Evolutionary conservation across 2,888 invertebrate genomes (phyloP), one percentile per base, ranked within the genome.

Genomic region (Yponomeuta cagnagella): DNA sequence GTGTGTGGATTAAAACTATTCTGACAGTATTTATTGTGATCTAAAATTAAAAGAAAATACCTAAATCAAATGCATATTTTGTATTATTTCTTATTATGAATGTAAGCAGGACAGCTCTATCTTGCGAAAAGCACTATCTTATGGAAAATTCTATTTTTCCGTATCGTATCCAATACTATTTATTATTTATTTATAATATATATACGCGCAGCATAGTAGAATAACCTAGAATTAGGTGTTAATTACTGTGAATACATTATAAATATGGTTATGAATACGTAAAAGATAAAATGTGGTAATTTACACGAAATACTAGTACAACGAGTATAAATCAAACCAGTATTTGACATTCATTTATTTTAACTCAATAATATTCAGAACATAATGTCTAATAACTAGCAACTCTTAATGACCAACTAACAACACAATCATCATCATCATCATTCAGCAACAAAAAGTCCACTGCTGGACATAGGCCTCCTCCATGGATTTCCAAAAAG

Each of bases 21-120:
- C 48, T 70, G 71, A 71, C 71, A 70, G 72, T 87, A 87, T 88
- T 87, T 88, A 87, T 88, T 87, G 84, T 86, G 86, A 86, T 84
- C 75, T 74, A 76, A 78, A 78, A 80, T 83, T 80, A 82, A 77
- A 82, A 58, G 15, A 58, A 15, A 58, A 58, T 15, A 58, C 52
- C 4, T 58, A 58, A 23, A 58, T 58, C 52, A 15, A 15, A 58
- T 15, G 52, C 12, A 52, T 8, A 8, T 58, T 58, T 58, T 15
- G 52, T 58, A 15, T 58, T 58, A 15, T 58, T 58, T 5, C 15
- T 15, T 43, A 43, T 8, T 8, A 74, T 75, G 70, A 73, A 63
- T 63, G 23, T 23, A 63, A 63, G 33, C 65, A 10, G 2, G 10
- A 10, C 33, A n/a, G 33, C 33, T 63, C 15, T 63, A 63, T 4